Evolutionary conservation across 2,113 vertebrate genomes (phyloP).

Genomic region (Vombatus ursinus): DNA sequence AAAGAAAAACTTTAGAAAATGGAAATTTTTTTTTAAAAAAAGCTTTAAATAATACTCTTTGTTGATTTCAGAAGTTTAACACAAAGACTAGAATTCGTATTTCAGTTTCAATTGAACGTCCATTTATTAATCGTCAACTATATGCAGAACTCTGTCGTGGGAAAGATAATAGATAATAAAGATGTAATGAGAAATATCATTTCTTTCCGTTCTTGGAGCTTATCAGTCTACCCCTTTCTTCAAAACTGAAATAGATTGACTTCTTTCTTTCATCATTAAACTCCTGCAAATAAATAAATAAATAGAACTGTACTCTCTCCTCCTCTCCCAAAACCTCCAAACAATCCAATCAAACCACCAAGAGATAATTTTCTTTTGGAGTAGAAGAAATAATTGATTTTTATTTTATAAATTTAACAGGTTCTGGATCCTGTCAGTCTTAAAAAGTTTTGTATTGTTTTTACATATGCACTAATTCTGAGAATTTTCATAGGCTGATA

Average conservation of each 20-base stretch:
- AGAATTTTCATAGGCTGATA: constrained; percentile 74
- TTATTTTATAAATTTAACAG: background rate
- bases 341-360: background rate
- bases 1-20: constrained; percentile 19
- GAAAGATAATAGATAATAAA: background rate
- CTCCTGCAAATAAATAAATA: background rate
- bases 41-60: background rate
- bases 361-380: constrained; percentile 7
- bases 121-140: background rate
- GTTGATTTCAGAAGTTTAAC: constrained; percentile 42
- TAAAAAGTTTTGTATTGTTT: constrained; percentile 23
- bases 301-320: background rate
- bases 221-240: background rate
- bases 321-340: background rate
- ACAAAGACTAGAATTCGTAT: constrained; percentile 21
- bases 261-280: constrained; percentile 36
- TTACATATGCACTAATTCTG: constrained; percentile 61
- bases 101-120: background rate
- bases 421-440: background rate
- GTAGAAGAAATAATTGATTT: background rate
- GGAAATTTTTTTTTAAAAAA: background rate
- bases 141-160: background rate
- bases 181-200: background rate
- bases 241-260: background rate
- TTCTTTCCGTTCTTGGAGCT: background rate